Base-by-base conservation (phyloP, 2,888 invertebrate genomes). In the Agonopterix subpropinquella region DNA sequence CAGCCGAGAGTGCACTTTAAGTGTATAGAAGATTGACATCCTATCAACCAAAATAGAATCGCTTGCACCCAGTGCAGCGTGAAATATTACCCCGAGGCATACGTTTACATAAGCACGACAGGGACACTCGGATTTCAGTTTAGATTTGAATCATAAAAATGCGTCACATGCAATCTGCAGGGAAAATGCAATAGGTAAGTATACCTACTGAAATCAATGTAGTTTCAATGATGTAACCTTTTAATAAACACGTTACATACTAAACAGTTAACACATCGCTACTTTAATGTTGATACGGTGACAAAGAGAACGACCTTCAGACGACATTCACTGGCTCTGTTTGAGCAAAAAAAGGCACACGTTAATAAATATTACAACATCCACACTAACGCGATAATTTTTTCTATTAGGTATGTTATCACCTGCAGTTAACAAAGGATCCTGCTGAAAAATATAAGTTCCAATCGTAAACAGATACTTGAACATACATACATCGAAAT, bases 21-120 rank as follows among this genome's bases (percentile, higher is more conserved):
- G 58, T 56, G 57, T 61, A 70, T 66, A 71, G 55, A 64, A 70
- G 65, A 71, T 70, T 71, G 70, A 70, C 70, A 67, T 62, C 59
- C 60, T 65, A 67, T 73, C 65, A 62, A 63, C 55, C 58, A 62
- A 63, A 69, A 70, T 63, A 55, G 61, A 61, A 66, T 70, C 59
- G 55, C 56, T 53, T 61, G 57, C 57, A 61, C 53, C 42, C 42
- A 52, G 62, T 64, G 62, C 61, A 39, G 43, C 28, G 28, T 28
- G 7, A 59, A 59, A 66, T 68, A 62, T 49, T 28, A 47, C 48
- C 48, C 48, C 43, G 11, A 36, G 51, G 47, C 47, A 43, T 41
- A 28, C 5, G 28, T 41, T 10, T 18, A 46, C 4, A 2, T 41
- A 46, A 51, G 47, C 47, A 37, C 28, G 42, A 47, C 36, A 47